phyloP scores from a whole-genome alignment of 2,888 invertebrate species.

The Lycaena phlaeas region DNA sequence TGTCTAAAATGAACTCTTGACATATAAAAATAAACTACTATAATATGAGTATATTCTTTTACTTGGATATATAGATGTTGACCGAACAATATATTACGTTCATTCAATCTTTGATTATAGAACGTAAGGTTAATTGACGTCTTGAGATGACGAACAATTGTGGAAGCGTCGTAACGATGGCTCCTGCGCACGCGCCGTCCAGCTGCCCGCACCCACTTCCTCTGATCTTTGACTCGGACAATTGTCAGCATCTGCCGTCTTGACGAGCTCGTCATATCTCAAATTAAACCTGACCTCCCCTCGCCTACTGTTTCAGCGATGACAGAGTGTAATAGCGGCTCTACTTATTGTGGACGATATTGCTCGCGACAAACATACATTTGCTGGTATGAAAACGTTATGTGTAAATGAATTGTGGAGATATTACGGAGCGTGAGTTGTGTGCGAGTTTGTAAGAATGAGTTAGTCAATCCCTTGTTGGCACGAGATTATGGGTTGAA shows the following conservation, averaged over 20 bases:
- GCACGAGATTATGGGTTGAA: conserved; percentile 67
- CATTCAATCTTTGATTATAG: conserved; percentile 10
- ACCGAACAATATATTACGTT: conserved; percentile 2
- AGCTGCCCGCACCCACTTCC: conserved; percentile 49
- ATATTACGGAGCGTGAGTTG: conserved; percentile 12
- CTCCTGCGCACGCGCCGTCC: conserved; percentile 45
- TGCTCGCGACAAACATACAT: conserved; percentile 21
- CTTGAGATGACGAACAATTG: conserved; percentile 33
- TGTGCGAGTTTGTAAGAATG: conserved; percentile 43
- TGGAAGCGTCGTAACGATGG: conserved; percentile 27
- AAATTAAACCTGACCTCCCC: conserved; percentile 40
- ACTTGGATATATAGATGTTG: too few species aligned
- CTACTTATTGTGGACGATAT: conserved; percentile 29
- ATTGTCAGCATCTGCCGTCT: conserved; percentile 64
- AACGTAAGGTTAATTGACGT: conserved; percentile 14
- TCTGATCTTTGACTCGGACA: conserved; percentile 69
- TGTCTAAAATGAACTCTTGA: too few species aligned
- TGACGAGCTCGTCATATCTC: conserved; percentile 29
- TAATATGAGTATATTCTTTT: too few species aligned
- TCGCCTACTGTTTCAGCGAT: conserved; percentile 20
- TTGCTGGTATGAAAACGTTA: conserved; percentile 21
- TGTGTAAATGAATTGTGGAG: conserved; percentile 2
- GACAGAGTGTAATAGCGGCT: conserved; percentile 20
- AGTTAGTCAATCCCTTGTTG: conserved; percentile 66
- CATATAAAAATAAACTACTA: too few species aligned